Base-by-base conservation (phyloP, 2,797 vertebrate genomes). In the Mus minutoides region DNA sequence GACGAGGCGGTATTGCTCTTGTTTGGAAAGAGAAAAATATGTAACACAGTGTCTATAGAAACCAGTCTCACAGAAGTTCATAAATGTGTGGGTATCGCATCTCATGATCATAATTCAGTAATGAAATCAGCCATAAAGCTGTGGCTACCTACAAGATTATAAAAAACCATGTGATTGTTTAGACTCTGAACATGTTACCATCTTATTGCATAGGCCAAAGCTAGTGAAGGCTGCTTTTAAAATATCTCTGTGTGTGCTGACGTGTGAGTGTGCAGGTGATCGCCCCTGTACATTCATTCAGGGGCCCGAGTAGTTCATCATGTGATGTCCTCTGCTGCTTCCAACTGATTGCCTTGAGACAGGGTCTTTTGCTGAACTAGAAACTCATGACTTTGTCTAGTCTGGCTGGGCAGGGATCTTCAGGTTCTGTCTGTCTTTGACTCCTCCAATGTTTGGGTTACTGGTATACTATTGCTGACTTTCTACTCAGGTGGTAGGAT, bases 61-160 rank as follows among this genome's bases (percentile, higher is more conserved):
- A 76, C 75, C 22, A 40, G 88, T 85, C 69, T 94, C 64, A 77
- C 83, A 83, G 69, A 94, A 86, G n/a, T 95, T 49, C 60, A 60
- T 87, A 89, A 79, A 89, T 88, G 89, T 87, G 88, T 92, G 84
- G 37, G 83, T 46, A 92, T 78, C 89, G 17, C 46, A 31, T 40
- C 76, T 96, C 89, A 96, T 91, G 91, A 94, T 86, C 88, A 73
- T 92, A 90, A 97, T 60, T 95, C 78, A 94, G 69, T 80, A 92
- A 85, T 82, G 77, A 96, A 95, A 94, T 85, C 75, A 91, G 60
- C 62, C 83, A 77, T 75, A 91, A 93, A 91, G 77, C 73, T 60
- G 87, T 56, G 46, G 60, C 71, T 82, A 24, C 69, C 69, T 92
- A 92, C 22, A 75, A 80, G 89, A 89, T 94, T 92, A 94, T 89